Evolutionary conservation across 2,797 vertebrate species (phyloP).

Genomic region (Ptychadena robeensis): DNA sequence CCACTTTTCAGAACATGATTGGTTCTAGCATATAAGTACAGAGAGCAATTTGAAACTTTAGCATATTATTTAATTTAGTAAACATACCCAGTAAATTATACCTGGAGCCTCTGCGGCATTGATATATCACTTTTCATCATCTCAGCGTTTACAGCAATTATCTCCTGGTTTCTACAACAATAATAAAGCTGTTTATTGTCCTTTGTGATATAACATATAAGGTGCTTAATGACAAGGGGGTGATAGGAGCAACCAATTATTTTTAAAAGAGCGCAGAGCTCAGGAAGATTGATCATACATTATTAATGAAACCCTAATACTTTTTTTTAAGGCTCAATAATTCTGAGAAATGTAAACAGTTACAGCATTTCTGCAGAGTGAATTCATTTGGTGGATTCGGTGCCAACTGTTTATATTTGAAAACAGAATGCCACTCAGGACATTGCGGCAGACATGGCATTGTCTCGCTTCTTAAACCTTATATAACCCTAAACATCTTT

Average conservation of each 20-base stretch:
- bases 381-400: not conserved
- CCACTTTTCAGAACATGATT: no score
- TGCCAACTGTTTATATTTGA: not conserved
- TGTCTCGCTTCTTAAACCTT: not conserved
- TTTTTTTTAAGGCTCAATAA: not conserved
- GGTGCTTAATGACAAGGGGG: not conserved
- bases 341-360: not conserved
- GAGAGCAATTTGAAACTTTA: not conserved
- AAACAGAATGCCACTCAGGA: not conserved
- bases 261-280: not conserved
- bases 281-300: conserved; percentile 8
- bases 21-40: not conserved
- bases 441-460: not conserved
- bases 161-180: not conserved
- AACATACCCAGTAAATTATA: not conserved
- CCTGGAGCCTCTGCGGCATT: not conserved
- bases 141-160: not conserved
- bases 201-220: not conserved
- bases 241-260: not conserved
- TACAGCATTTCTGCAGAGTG: not conserved
- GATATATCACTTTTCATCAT: not conserved
- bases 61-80: not conserved
- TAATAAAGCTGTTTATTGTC: not conserved
- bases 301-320: not conserved
- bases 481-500: no score